Percentiles rank a stretch among this genome's conserved stretches.
Evolutionary conservation across 2,888 invertebrate species (phyloP).

Genomic region (Gymnoscelis rufifasciata): DNA sequence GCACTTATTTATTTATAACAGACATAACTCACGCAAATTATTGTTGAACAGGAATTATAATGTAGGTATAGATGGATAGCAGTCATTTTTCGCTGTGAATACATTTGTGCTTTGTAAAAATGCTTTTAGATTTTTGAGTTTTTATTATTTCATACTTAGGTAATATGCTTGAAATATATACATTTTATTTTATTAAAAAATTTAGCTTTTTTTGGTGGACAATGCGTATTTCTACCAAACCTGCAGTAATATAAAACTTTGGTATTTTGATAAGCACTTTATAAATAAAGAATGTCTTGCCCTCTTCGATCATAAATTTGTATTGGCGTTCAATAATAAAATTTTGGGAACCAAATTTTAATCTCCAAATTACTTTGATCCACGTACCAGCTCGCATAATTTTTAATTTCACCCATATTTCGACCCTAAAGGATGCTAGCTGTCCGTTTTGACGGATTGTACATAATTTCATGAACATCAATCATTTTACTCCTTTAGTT

Average conservation of each 20-base stretch:
- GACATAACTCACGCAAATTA: constrained; percentile 48
- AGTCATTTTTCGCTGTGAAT: constrained; percentile 35
- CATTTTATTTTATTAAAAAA: not conserved
- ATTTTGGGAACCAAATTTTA: not conserved
- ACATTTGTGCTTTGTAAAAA: too few species aligned
- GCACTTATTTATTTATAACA: constrained; percentile 38
- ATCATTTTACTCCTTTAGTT: constrained; percentile 69
- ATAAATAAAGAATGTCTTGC: too few species aligned
- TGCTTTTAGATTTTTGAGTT: not conserved
- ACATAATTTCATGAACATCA: constrained; percentile 65
- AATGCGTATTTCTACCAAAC: too few species aligned
- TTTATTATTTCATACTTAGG: not conserved
- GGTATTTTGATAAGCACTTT: too few species aligned
- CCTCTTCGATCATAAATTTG: too few species aligned
- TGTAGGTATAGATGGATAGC: constrained; percentile 47
- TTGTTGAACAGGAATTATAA: constrained; percentile 47
- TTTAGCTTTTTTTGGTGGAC: too few species aligned
- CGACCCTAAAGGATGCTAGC: constrained; percentile 32
- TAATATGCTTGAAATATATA: not conserved
- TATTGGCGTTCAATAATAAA: too few species aligned
- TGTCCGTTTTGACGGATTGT: constrained; percentile 55
- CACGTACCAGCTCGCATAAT: constrained; percentile 24
- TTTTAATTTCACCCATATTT: constrained; percentile 31
- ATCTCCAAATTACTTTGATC: constrained; percentile 9
- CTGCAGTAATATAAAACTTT: too few species aligned